A percentile compares a stretch with the other conserved stretches of the same genome.
phyloP scores from a whole-genome alignment of 2,797 vertebrate species.

The Lindbergichthys nudifrons region DNA sequence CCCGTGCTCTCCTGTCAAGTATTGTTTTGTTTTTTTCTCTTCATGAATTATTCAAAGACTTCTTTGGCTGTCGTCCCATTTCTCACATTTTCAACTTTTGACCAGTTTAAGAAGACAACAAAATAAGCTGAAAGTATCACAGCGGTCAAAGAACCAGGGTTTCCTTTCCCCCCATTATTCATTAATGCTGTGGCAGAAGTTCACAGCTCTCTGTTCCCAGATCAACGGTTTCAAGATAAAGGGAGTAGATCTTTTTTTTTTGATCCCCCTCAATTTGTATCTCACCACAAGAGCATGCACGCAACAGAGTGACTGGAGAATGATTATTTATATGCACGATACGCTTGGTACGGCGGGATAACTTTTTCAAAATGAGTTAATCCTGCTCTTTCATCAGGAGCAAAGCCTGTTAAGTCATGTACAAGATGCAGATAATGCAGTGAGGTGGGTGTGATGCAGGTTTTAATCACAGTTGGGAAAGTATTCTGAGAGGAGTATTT shows the following conservation, averaged over 20 bases:
- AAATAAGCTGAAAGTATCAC: constrained; percentile 43
- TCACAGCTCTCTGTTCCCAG: constrained; percentile 52
- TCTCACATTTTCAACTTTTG: constrained; percentile 61
- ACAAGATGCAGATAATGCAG: constrained; percentile 25
- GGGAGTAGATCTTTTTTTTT: constrained; percentile 22
- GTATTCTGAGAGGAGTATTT: too few relatives aligned
- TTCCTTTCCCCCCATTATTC: constrained; percentile 52
- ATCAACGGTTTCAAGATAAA: constrained; percentile 67
- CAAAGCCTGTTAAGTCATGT: constrained; percentile 41
- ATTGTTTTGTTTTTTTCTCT: constrained; percentile 62
- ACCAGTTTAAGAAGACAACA: constrained; percentile 56
- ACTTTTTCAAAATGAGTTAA: constrained; percentile 49
- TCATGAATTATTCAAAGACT: constrained; percentile 78
- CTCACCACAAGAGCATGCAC: constrained; percentile 37
- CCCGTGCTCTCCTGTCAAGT: constrained; percentile 55
- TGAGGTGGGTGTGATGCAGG: not conserved
- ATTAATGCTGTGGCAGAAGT: constrained; percentile 58
- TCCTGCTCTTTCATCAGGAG: constrained; percentile 54
- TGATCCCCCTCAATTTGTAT: too few relatives aligned
- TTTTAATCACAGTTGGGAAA: constrained; percentile 13
- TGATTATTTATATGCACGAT: constrained; percentile 36
- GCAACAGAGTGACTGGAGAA: constrained; percentile 28
- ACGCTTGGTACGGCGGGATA: constrained; percentile 8
- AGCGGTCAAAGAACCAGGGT: constrained; percentile 48
- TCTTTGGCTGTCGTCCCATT: constrained; percentile 51